Evolutionary conservation across 2,797 vertebrate species (phyloP).

Genomic region (Chelonia mydas): DNA sequence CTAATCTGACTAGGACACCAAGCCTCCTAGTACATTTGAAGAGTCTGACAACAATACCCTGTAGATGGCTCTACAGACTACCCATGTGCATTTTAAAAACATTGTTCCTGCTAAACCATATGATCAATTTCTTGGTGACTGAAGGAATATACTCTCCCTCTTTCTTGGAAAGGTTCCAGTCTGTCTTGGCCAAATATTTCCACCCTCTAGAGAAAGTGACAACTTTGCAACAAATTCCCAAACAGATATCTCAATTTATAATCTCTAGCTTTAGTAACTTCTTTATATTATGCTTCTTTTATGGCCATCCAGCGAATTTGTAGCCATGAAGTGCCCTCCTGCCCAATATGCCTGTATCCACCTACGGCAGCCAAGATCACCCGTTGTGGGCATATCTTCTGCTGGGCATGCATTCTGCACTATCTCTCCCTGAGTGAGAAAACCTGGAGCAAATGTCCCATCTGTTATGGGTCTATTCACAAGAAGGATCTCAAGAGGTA

Average conservation of each 20-base stretch:
- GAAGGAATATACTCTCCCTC: background rate
- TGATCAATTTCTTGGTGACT: background rate
- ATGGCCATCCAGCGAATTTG: constrained; percentile 90
- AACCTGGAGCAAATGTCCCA: constrained; percentile 97
- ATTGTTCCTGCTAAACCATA: background rate
- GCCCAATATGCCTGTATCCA: constrained; percentile 98
- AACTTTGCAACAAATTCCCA: background rate
- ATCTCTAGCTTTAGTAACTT: background rate
- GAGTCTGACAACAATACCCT: background rate
- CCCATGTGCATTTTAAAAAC: background rate
- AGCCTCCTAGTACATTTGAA: background rate
- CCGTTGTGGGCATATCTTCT: constrained; percentile 97
- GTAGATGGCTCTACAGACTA: background rate
- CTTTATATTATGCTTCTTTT: background rate
- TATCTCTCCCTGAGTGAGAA: constrained; percentile 96
- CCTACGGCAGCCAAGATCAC: constrained; percentile 97
- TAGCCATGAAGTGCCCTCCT: constrained; percentile 98
- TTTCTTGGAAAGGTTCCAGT: background rate
- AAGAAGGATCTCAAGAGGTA: constrained; percentile 96
- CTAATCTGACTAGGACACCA: background rate
- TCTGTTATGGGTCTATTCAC: constrained; percentile 95
- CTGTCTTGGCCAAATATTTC: background rate
- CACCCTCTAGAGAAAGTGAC: background rate
- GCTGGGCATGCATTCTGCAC: constrained; percentile 98
- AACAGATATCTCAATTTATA: background rate